These are phyloP conservation scores for Andrena flavipes DNA, from an alignment of 2,888 invertebrate genomes.

Conservation along the genomic window DNA sequence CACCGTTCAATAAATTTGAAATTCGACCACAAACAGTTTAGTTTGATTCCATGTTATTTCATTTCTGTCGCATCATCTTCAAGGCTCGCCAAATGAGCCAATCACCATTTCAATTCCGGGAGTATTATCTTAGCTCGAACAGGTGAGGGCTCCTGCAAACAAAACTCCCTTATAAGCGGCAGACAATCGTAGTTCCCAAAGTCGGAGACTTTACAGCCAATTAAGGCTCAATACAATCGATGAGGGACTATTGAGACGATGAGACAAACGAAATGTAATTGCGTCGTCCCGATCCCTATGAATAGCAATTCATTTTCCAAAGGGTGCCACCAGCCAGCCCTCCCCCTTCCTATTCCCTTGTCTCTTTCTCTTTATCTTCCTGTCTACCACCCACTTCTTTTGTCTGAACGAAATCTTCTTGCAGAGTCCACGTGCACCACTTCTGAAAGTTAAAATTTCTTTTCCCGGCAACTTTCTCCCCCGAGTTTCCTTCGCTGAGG, in stretches of 20 bases:
- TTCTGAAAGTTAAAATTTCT: constrained; percentile 61
- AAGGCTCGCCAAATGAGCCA: constrained; percentile 14
- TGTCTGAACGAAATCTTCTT: constrained; percentile 71
- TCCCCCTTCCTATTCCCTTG: not conserved
- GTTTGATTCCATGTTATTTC: constrained; percentile 12
- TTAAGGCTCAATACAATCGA: constrained; percentile 76
- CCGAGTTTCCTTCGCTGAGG: constrained; percentile 6
- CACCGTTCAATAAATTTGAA: not conserved
- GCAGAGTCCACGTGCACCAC: constrained; percentile 50
- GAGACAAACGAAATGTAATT: constrained; percentile 82
- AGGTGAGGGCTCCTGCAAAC: constrained; percentile 64
- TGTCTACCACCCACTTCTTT: constrained; percentile 66
- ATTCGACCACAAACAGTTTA: not conserved
- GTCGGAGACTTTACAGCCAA: constrained; percentile 65
- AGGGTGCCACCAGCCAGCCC: constrained; percentile 39
- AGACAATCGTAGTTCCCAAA: constrained; percentile 67
- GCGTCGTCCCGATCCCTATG: constrained; percentile 75
- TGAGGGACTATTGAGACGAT: constrained; percentile 78
- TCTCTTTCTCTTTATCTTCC: constrained; percentile 23
- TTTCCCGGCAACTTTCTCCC: constrained; percentile 36
- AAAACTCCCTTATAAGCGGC: constrained; percentile 69
- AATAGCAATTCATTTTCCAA: constrained; percentile 79
- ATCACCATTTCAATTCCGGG: constrained; percentile 53
- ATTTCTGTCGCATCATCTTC: not conserved
- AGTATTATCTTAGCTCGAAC: constrained; percentile 68